phyloP scores from a whole-genome alignment of 1,140 invertebrate species.

The Hirudo medicinalis region DNA sequence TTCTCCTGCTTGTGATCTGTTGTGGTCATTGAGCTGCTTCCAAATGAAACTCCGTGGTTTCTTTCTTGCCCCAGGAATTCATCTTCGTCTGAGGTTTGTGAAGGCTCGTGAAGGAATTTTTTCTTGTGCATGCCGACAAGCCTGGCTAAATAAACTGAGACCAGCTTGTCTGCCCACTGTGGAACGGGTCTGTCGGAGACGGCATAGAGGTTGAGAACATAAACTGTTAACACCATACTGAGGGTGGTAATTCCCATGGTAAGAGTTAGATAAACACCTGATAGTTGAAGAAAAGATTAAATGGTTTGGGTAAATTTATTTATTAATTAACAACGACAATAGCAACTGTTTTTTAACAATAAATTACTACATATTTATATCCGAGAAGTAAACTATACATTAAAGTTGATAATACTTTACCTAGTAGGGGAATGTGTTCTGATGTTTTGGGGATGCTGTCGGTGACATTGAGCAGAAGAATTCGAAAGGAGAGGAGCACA shows the following conservation, averaged over 20 bases:
- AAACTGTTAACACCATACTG: constrained; percentile 24
- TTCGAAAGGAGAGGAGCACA: constrained; percentile 25
- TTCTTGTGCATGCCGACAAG: constrained; percentile 2
- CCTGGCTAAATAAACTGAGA: constrained; percentile 9
- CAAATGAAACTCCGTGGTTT: not conserved
- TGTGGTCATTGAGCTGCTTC: not conserved
- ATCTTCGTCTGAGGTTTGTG: not conserved
- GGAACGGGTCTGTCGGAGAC: constrained; percentile 23
- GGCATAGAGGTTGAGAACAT: constrained; percentile 24
- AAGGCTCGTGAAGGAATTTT: not conserved
- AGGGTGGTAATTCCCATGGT: constrained; percentile 25
- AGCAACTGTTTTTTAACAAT: not conserved
- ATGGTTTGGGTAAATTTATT: too few relatives aligned
- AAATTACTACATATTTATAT: not conserved
- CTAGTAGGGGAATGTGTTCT: constrained; percentile 24
- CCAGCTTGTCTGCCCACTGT: constrained; percentile 15
- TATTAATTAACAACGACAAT: not conserved
- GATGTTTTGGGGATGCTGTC: constrained; percentile 26
- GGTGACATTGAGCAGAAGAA: constrained; percentile 24
- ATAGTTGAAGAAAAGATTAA: too few relatives aligned
- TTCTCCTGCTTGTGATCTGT: not conserved
- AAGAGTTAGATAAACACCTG: constrained; percentile 24
- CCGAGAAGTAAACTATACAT: not conserved
- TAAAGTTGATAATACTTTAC: constrained; percentile 10
- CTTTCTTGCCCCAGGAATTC: not conserved